These are phyloP conservation scores for Malurus melanocephalus DNA, from an alignment of 2,113 vertebrate genomes.

Conservation along the genomic window DNA sequence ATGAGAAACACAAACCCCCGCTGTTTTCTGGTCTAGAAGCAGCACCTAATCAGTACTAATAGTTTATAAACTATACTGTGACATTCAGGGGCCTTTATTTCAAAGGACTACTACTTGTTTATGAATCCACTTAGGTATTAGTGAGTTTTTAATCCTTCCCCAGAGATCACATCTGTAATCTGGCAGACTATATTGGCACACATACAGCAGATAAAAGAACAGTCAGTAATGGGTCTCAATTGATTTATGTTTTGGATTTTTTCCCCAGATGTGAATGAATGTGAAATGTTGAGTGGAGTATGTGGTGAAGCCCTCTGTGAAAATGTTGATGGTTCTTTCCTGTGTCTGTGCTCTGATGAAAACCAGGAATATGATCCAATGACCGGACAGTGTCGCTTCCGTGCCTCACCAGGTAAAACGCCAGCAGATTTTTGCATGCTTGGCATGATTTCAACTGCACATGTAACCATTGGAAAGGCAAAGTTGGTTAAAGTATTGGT, in stretches of 20 bases:
- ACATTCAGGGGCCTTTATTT: neutral
- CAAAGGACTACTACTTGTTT: neutral
- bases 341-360: constrained; percentile 85
- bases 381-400: constrained; percentile 84
- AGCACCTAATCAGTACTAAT: neutral
- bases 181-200: neutral
- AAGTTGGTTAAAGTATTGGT: neutral
- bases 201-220: constrained; percentile 19
- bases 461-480: neutral
- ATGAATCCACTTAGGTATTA: neutral
- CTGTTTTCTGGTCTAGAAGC: neutral
- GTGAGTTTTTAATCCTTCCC: neutral
- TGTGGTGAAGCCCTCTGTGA: constrained; percentile 93
- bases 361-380: constrained; percentile 88
- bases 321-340: constrained; percentile 89
- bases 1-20: neutral
- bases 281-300: constrained; percentile 87
- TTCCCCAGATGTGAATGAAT: constrained; percentile 92
- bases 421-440: neutral
- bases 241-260: neutral
- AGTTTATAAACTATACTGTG: neutral
- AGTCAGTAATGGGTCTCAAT: constrained; percentile 2
- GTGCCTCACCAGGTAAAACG: constrained; percentile 76
- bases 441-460: neutral
- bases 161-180: neutral